These are phyloP conservation scores for Lithosia quadra DNA, from an alignment of 2,888 invertebrate species.

Conservation along the genomic window DNA sequence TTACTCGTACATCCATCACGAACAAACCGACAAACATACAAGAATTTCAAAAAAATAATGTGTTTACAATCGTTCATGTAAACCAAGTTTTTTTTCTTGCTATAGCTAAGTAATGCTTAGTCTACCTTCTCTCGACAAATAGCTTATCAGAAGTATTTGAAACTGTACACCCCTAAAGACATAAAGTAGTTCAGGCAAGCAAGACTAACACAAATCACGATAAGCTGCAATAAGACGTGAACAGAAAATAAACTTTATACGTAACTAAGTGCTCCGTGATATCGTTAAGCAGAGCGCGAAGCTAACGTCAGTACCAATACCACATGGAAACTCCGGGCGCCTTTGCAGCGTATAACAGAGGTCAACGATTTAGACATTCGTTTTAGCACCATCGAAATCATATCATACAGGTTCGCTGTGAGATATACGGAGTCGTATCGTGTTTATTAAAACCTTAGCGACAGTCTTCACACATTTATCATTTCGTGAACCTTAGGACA, in stretches of 20 bases:
- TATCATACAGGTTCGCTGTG: background rate
- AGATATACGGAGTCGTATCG: background rate
- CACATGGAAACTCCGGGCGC: background rate
- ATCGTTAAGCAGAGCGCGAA: background rate
- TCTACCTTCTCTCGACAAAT: background rate
- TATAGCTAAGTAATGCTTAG: no score
- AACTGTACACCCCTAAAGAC: background rate
- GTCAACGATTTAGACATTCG: background rate
- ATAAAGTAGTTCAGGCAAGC: background rate
- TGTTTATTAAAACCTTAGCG: background rate
- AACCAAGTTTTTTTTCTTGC: no score
- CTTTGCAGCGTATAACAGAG: background rate
- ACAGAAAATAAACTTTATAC: background rate
- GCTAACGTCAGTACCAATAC: background rate
- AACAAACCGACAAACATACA: no score
- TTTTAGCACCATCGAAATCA: constrained; percentile 1
- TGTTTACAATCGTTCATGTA: no score
- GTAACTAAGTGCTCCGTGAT: constrained; percentile 3
- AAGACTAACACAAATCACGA: background rate
- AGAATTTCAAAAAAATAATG: no score
- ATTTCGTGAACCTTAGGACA: background rate
- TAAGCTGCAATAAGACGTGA: background rate
- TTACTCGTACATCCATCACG: no score
- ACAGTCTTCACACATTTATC: no score
- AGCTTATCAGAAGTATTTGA: background rate